phyloP scores from a whole-genome alignment of 1,140 invertebrate genomes.

The Druon quercuslanigerum region DNA sequence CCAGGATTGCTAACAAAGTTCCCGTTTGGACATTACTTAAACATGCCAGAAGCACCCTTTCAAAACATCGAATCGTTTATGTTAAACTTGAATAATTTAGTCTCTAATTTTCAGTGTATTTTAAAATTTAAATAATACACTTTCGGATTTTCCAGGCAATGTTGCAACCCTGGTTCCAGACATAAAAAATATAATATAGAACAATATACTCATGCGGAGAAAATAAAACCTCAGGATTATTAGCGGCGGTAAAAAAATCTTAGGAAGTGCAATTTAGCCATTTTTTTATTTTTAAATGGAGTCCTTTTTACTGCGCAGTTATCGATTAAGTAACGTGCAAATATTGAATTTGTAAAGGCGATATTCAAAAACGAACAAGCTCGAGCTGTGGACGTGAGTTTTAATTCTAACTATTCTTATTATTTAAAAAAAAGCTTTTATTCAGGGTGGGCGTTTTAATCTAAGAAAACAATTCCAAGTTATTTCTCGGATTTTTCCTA shows the following conservation, averaged over 20 bases:
- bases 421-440: not conserved
- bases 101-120: no score
- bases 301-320: not conserved
- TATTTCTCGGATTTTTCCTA: no score
- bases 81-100: no score
- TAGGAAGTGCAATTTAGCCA: not conserved
- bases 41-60: no score
- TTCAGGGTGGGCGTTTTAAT: no score
- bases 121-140: no score
- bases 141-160: no score
- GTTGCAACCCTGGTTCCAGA: no score
- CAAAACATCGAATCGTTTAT: no score
- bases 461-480: no score
- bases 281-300: not conserved
- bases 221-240: not conserved
- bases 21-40: no score
- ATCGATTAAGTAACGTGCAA: not conserved
- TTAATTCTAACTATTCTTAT: not conserved
- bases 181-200: not conserved
- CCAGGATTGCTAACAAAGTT: no score
- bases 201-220: not conserved
- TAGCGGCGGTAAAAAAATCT: not conserved
- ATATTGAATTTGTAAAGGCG: constrained; percentile 24
- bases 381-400: constrained; percentile 13
- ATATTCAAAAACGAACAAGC: not conserved